A percentile compares a stretch with the other conserved stretches of the same genome.
Evolutionary conservation across 2,113 vertebrate genomes (phyloP).

Genomic region (Mus spicilegus): DNA sequence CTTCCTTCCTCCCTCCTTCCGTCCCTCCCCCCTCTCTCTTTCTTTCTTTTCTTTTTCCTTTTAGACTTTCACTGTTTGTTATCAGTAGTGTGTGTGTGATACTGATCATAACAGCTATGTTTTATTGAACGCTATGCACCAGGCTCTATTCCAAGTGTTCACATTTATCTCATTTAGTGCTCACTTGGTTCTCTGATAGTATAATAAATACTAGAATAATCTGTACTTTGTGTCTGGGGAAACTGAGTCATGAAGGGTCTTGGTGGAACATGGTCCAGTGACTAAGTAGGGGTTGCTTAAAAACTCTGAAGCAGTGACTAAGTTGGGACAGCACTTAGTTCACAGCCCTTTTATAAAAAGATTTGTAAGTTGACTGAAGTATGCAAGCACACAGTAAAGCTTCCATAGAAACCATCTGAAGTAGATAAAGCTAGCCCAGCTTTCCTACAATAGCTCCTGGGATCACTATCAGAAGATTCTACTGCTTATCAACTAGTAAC

Average conservation of each 20-base stretch:
- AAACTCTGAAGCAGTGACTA: neutral
- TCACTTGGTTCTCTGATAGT: neutral
- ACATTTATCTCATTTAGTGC: neutral
- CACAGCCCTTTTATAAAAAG: neutral
- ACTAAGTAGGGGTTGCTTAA: neutral
- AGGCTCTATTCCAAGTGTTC: neutral
- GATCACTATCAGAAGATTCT: neutral
- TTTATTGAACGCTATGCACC: neutral
- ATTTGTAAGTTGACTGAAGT: neutral
- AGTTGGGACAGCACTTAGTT: neutral
- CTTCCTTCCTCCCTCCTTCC: too few species aligned
- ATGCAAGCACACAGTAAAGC: neutral
- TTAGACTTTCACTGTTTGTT: neutral
- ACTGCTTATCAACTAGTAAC: neutral
- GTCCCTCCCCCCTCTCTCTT: too few species aligned
- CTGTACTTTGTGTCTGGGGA: neutral
- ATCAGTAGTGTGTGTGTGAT: neutral
- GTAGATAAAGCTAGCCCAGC: neutral
- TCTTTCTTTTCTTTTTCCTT: too few species aligned
- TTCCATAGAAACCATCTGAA: neutral
- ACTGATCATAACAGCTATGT: neutral
- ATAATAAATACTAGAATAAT: neutral
- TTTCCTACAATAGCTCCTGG: neutral
- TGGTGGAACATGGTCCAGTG: neutral
- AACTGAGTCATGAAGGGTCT: neutral